Percentiles rank a stretch among this genome's conserved stretches.
Conservation (phyloP, 2,113 vertebrate species). For the Drymodes brunneopygia region DNA sequence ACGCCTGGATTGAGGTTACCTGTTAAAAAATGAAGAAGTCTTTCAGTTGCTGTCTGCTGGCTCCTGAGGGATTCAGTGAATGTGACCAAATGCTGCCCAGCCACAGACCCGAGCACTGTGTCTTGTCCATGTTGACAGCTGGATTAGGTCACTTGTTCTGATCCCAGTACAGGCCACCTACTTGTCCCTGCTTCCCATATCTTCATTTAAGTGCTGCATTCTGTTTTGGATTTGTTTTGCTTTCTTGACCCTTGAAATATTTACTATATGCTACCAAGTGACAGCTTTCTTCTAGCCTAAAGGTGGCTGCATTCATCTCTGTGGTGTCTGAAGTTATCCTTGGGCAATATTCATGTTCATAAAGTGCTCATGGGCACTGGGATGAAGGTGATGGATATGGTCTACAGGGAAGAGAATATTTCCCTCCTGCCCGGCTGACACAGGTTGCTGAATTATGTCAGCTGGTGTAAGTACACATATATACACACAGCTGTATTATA, state of each 20-base stretch:
- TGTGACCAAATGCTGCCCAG: neutral
- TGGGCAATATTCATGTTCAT: neutral
- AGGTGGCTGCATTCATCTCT: neutral
- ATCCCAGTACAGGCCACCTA: neutral
- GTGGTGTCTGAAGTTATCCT: neutral
- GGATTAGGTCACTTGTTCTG: neutral
- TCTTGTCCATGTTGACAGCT: neutral
- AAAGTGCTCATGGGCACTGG: neutral
- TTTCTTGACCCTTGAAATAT: neutral
- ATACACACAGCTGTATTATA: neutral
- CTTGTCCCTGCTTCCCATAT: neutral
- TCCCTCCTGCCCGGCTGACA: neutral
- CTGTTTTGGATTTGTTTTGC: neutral
- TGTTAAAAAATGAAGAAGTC: neutral
- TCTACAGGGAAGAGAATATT: neutral
- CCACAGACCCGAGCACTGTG: neutral
- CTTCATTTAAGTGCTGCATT: neutral
- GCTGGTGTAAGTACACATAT: neutral
- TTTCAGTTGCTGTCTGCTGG: neutral
- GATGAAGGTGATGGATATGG: neutral
- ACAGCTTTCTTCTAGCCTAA: neutral
- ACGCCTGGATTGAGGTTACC: neutral
- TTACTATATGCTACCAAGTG: neutral
- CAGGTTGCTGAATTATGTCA: neutral
- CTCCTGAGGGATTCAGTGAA: neutral